Conservation (phyloP, 2,797 vertebrate species). For the Harpagifer antarcticus region DNA sequence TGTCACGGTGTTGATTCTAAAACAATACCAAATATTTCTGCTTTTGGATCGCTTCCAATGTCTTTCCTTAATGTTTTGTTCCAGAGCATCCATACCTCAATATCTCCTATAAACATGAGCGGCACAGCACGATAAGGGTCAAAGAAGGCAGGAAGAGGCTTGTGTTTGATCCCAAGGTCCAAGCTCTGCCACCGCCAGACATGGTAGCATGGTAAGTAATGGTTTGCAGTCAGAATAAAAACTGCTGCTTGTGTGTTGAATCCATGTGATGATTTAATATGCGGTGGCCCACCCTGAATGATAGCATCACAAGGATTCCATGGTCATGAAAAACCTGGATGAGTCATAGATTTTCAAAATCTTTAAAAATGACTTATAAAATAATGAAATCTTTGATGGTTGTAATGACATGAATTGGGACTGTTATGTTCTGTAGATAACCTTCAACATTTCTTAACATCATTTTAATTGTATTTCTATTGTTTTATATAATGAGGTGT, state of each 20-base stretch:
- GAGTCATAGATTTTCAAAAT: no score
- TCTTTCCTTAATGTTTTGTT: conserved; percentile 45
- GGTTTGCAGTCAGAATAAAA: conserved; percentile 6
- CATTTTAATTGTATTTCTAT: no score
- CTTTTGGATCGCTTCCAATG: neutral
- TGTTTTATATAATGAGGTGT: no score
- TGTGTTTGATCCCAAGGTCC: conserved; percentile 85
- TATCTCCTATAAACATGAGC: conserved; percentile 73
- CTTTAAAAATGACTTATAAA: no score
- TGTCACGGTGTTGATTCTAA: neutral
- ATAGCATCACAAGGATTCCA: neutral
- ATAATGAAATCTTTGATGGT: no score
- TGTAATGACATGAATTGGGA: no score
- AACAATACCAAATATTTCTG: neutral
- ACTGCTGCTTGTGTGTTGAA: neutral
- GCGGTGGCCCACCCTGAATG: neutral
- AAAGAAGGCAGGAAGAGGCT: conserved; percentile 79
- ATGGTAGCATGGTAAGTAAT: conserved; percentile 83
- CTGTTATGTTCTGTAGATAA: no score
- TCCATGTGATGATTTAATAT: no score
- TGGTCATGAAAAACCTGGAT: no score
- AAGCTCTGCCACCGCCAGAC: conserved; percentile 85
- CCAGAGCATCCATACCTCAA: conserved; percentile 90
- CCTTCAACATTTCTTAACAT: no score
- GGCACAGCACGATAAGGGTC: conserved; percentile 44